phyloP scores from a whole-genome alignment of 2,113 vertebrate species.

The Forbesichthys papilliferus region DNA sequence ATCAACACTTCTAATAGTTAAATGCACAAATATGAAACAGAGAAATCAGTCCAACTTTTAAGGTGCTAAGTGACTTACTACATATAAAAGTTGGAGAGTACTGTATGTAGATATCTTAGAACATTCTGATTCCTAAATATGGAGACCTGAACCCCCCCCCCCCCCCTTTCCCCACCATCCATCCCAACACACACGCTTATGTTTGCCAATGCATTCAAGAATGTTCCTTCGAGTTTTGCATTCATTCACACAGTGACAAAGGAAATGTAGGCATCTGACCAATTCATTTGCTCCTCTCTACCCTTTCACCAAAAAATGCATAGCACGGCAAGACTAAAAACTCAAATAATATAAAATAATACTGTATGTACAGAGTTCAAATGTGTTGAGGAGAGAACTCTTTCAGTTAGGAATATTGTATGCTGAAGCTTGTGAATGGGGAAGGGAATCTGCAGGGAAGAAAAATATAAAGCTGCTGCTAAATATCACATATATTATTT shows the following conservation, averaged over 20 bases:
- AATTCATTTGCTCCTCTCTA: not conserved
- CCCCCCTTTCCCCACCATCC: too few relatives aligned
- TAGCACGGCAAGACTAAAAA: slow-evolving; percentile 56
- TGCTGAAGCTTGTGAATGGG: slow-evolving; percentile 23
- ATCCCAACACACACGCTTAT: not conserved
- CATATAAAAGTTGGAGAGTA: slow-evolving; percentile 62
- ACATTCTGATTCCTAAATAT: slow-evolving; percentile 1
- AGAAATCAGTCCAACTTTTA: slow-evolving; percentile 66
- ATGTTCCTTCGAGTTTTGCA: slow-evolving; percentile 9
- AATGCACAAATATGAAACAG: slow-evolving; percentile 51
- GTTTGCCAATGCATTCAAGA: not conserved
- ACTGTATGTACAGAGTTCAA: slow-evolving; percentile 26
- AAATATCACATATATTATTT: slow-evolving; percentile 48
- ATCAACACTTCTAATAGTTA: slow-evolving; percentile 42
- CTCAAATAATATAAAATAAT: slow-evolving; percentile 19
- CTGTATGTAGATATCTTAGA: slow-evolving; percentile 12
- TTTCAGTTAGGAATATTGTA: slow-evolving; percentile 12
- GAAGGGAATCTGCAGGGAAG: slow-evolving; percentile 54
- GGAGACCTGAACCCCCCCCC: slow-evolving; percentile 12
- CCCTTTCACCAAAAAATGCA: slow-evolving; percentile 37
- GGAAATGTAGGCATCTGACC: slow-evolving; percentile 31
- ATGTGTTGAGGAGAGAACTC: slow-evolving; percentile 18
- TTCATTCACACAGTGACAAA: slow-evolving; percentile 38
- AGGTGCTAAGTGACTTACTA: slow-evolving; percentile 77
- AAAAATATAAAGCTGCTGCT: slow-evolving; percentile 62